These are phyloP conservation scores for Rhinoderma darwinii DNA, from an alignment of 2,113 vertebrate species.

Conservation along the genomic window DNA sequence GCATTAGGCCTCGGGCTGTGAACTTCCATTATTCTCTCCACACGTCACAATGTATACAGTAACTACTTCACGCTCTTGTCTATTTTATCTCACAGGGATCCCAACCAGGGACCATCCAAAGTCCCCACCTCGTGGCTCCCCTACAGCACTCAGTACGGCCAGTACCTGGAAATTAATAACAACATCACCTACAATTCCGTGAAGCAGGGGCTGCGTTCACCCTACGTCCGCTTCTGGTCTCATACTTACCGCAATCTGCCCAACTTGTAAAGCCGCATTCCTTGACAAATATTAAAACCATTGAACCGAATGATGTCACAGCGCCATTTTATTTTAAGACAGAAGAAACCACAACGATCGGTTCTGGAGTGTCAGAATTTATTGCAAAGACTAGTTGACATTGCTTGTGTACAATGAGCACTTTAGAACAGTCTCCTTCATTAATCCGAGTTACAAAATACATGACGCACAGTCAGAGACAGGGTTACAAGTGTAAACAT, in stretches of 20 bases:
- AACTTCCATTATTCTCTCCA: background rate
- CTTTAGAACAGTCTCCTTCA: conserved; percentile 68
- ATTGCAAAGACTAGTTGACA: conserved; percentile 76
- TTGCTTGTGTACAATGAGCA: conserved; percentile 71
- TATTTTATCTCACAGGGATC: conserved; percentile 75
- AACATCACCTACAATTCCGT: conserved; percentile 67
- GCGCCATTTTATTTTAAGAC: background rate
- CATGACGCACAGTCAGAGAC: conserved; percentile 66
- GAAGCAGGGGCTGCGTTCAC: conserved; percentile 70
- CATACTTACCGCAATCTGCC: conserved; percentile 61
- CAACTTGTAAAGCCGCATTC: background rate
- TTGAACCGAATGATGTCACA: background rate
- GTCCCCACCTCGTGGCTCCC: conserved; percentile 80
- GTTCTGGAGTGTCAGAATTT: conserved; percentile 65
- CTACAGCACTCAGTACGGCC: conserved; percentile 63
- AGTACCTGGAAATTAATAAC: conserved; percentile 83
- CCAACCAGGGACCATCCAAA: conserved; percentile 75
- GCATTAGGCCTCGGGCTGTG: no score
- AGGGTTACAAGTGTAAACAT: conserved; percentile 36
- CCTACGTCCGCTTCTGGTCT: conserved; percentile 79
- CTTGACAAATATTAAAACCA: background rate
- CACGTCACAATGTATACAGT: background rate
- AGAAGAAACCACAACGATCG: accelerated
- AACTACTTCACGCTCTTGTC: background rate
- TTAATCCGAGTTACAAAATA: conserved; percentile 72